These are phyloP conservation scores for Coregonus sp. DNA, from an alignment of 2,797 vertebrate species.

Conservation along the genomic window DNA sequence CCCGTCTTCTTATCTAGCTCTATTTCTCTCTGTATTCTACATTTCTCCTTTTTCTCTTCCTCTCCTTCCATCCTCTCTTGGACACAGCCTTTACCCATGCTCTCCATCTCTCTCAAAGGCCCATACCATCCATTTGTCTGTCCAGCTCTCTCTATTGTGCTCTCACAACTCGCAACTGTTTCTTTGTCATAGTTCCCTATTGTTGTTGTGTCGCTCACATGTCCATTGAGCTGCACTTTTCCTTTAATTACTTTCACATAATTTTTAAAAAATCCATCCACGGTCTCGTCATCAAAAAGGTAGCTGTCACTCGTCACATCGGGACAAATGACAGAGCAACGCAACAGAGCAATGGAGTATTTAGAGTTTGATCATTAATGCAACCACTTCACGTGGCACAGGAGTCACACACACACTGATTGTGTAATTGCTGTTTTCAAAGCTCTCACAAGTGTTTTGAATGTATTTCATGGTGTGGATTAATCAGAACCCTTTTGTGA, in stretches of 20 bases:
- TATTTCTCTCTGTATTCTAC: not conserved
- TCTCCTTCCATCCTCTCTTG: not conserved
- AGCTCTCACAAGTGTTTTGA: not conserved
- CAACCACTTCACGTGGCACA: slow-evolving; percentile 22
- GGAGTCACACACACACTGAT: slow-evolving; percentile 25
- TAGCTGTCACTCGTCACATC: no score
- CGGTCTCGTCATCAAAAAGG: not conserved
- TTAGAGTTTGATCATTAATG: slow-evolving; percentile 39
- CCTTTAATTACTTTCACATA: not conserved
- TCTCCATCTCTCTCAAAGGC: not conserved
- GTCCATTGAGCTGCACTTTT: not conserved
- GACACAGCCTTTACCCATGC: not conserved
- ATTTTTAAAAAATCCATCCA: not conserved
- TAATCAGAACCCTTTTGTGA: slow-evolving; percentile 1
- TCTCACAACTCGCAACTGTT: not conserved
- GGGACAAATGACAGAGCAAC: not conserved
- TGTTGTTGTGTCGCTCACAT: not conserved
- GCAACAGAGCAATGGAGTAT: slow-evolving; percentile 20
- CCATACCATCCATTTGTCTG: not conserved
- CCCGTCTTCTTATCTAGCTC: not conserved
- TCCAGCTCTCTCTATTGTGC: not conserved
- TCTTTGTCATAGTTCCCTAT: not conserved
- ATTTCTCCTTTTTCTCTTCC: not conserved
- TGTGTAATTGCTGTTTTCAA: slow-evolving; percentile 14
- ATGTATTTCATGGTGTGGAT: slow-evolving; percentile 3